phyloP scores from a whole-genome alignment of 2,113 vertebrate genomes.

The Zosterops lateralis region DNA sequence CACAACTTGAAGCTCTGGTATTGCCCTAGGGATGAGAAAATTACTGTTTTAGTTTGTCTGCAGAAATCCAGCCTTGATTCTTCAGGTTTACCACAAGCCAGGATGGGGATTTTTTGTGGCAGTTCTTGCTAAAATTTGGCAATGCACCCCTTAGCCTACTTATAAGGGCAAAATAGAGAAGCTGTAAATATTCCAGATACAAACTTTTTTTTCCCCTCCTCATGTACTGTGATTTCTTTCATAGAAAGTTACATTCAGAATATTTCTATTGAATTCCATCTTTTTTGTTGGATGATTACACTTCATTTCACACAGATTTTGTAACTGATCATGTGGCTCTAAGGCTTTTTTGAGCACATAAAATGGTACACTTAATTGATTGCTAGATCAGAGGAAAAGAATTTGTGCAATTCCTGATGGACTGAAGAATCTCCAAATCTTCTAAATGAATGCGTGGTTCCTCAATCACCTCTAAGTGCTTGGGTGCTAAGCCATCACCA shows the following conservation, averaged over 20 bases:
- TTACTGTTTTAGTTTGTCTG: not conserved
- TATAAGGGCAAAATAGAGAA: not conserved
- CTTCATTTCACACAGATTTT: not conserved
- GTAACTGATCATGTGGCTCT: not conserved
- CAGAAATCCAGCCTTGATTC: not conserved
- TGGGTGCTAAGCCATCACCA: not conserved
- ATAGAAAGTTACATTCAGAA: not conserved
- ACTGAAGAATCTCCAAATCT: not conserved
- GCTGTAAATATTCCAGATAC: not conserved
- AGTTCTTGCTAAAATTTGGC: not conserved
- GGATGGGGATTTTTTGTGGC: not conserved
- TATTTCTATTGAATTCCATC: not conserved
- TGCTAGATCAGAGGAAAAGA: not conserved
- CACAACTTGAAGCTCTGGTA: not conserved
- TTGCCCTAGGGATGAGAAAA: not conserved
- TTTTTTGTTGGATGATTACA: not conserved
- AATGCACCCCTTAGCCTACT: not conserved
- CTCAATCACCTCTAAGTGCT: not conserved
- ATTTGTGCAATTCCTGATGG: not conserved
- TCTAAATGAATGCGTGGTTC: not conserved
- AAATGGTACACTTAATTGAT: not conserved
- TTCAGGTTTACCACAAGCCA: not conserved
- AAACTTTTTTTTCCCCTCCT: fast-evolving
- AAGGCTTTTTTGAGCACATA: not conserved
- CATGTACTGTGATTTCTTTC: not conserved